Conservation (phyloP, 2,888 invertebrate species). For the Smittia sp. region DNA sequence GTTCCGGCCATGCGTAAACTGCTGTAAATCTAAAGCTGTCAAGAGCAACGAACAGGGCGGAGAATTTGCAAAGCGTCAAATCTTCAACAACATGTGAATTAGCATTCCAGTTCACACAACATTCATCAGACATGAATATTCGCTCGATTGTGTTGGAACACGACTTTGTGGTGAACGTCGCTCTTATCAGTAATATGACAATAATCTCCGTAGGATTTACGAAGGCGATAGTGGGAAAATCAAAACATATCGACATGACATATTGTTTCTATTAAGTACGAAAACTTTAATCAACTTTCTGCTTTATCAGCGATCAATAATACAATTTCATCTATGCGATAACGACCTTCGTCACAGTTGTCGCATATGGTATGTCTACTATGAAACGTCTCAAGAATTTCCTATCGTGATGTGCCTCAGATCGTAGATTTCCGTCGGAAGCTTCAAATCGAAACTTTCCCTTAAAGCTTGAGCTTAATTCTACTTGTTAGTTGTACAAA, state of each 20-base stretch:
- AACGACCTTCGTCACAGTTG: too few species aligned
- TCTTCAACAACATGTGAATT: not conserved
- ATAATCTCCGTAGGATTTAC: not conserved
- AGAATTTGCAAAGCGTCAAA: not conserved
- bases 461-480: not conserved
- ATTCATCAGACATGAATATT: not conserved
- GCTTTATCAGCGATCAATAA: slow-evolving; percentile 2
- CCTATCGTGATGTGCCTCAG: not conserved
- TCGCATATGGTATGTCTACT: not conserved
- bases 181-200: slow-evolving; percentile 4
- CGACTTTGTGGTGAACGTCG: not conserved
- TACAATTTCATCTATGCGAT: too few species aligned
- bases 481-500: slow-evolving; percentile 21
- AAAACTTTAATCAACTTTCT: slow-evolving; percentile 17
- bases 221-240: not conserved
- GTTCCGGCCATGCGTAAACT: not conserved
- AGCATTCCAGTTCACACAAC: not conserved
- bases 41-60: not conserved
- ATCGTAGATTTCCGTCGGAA: too few species aligned
- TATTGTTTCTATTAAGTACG: slow-evolving; percentile 34
- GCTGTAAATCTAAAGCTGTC: not conserved
- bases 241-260: not conserved
- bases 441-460: too few species aligned
- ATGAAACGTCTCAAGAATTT: not conserved
- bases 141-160: not conserved